Percentiles rank a stretch among this genome's conserved stretches.
Evolutionary conservation across 2,113 vertebrate species (phyloP).

Genomic region (Phylloscopus trochilus): DNA sequence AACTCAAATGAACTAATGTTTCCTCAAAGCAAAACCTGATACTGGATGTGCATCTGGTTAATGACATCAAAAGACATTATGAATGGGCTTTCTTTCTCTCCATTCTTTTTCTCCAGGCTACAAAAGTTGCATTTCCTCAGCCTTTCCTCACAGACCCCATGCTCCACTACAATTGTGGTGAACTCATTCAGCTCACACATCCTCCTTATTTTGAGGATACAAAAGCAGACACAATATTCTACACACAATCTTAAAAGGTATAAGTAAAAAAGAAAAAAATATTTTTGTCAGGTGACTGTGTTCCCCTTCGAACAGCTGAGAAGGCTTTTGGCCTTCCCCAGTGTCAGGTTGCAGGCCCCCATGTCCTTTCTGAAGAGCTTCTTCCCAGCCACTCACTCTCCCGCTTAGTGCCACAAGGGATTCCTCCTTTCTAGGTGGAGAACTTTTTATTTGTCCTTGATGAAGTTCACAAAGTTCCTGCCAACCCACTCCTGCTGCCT

Average conservation of each 20-base stretch:
- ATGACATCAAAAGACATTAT: not conserved
- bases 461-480: not conserved
- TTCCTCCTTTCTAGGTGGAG: not conserved
- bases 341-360: too few species aligned
- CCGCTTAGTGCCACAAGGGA: not conserved
- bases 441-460: not conserved
- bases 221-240: not conserved
- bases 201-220: not conserved
- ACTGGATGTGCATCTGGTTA: not conserved
- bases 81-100: not conserved
- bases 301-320: not conserved
- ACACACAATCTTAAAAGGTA: not conserved
- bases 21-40: not conserved
- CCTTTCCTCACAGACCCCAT: not conserved
- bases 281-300: not conserved
- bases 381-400: not conserved
- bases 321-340: not conserved
- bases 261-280: not conserved
- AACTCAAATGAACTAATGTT: not conserved
- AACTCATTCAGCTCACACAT: not conserved
- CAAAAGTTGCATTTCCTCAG: not conserved
- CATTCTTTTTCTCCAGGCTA: not conserved
- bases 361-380: not conserved
- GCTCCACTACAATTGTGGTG: not conserved
- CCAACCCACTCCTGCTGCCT: not conserved